These are phyloP conservation scores for Suricata suricatta DNA, from an alignment of 2,113 vertebrate species.

Conservation along the genomic window DNA sequence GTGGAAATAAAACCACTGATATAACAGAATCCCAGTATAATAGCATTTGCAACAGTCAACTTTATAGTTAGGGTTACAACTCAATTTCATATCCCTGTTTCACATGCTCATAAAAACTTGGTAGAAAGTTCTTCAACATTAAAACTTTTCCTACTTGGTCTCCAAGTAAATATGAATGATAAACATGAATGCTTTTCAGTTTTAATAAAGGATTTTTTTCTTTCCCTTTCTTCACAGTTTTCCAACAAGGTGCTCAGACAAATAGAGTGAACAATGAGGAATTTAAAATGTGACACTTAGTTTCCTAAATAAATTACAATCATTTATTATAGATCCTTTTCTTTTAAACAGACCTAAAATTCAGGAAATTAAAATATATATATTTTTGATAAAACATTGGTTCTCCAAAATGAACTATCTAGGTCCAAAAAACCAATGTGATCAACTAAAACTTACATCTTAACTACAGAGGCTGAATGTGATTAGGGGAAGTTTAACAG, in stretches of 20 bases:
- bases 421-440: neutral
- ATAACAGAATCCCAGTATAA: conserved; percentile 57
- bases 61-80: conserved; percentile 72
- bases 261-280: neutral
- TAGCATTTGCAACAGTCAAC: conserved; percentile 61
- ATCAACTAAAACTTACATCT: neutral
- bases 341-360: neutral
- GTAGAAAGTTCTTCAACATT: conserved; percentile 63
- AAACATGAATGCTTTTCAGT: conserved; percentile 47
- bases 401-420: neutral
- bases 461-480: neutral
- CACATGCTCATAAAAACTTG: conserved; percentile 70
- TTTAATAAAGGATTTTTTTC: conserved; percentile 46
- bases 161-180: conserved; percentile 57
- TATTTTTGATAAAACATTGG: neutral
- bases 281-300: conserved; percentile 18
- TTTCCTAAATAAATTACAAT: conserved; percentile 3
- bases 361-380: neutral
- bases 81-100: conserved; percentile 73
- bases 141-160: conserved; percentile 65
- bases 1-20: conserved; percentile 67
- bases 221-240: conserved; percentile 35
- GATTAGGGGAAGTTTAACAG: neutral
- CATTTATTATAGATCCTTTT: neutral
- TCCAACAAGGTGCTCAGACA: neutral